Evolutionary conservation across 2,113 vertebrate species (phyloP), one percentile per base, ranked within the genome.

Genomic region (Ailuropoda melanoleuca): DNA sequence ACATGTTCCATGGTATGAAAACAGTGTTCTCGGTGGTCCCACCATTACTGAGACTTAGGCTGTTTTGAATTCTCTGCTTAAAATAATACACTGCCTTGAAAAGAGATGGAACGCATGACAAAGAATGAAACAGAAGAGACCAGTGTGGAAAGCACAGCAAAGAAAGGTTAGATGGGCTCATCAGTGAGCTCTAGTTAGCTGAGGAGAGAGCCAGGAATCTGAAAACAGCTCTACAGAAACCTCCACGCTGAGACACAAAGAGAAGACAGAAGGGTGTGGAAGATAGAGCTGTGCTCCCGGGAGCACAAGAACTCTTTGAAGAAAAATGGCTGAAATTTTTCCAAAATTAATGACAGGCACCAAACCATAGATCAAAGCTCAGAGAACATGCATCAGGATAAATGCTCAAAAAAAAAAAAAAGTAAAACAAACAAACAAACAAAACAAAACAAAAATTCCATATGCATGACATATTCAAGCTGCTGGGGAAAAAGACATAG

Each of bases 131-230:
- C 31, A 5, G n/a, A 14, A 31, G 72, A 4, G 5, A 37, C 0
- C 0, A 43, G 5, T 8, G 4, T 1, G 21, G 26, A 55, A 48
- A 60, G 2, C 58, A 5, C 8, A 6, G 13, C 8, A n/a, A 24
- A 53, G 43, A 18, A 23, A 1, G 8, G 13, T 18, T 17, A 1
- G 3, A 1, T 12, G 2, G 19, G 62, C 48, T 74, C 18, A 10
- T 29, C 3, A 1, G 77, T 26, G 24, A 29, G 13, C 14, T 62
- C 2, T 3, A 0, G 17, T 19, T 2, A 29, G 48, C 43, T 56
- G 21, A 18, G 26, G 5, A 14, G 9, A 88, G 34, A 64, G 18
- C 0, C 11, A 0, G 18, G 6, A 62, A 5, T 24, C 13, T 68
- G 56, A 34, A 55, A 43, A 37, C 12, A 56, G 18, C 24, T 15